Conservation (phyloP, 2,797 vertebrate genomes). For the Lophotriccus pileatus region DNA sequence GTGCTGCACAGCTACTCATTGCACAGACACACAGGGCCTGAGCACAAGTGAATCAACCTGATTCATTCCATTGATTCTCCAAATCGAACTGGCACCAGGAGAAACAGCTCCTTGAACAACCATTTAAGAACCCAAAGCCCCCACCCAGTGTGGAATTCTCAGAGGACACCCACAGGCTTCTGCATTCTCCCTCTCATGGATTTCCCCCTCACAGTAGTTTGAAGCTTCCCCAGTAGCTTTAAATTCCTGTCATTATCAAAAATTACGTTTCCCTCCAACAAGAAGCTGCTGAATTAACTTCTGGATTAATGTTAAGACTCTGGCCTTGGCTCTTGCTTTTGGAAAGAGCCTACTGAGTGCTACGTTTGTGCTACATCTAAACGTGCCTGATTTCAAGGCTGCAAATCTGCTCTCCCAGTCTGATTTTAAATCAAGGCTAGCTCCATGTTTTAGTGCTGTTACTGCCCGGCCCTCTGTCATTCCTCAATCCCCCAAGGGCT, state of each 20-base stretch:
- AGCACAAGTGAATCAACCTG: neutral
- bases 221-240: neutral
- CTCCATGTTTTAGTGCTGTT: neutral
- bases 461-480: neutral
- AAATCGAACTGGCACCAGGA: neutral
- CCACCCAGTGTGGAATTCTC: neutral
- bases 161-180: neutral
- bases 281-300: neutral
- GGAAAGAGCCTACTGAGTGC: neutral
- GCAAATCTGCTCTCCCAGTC: neutral
- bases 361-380: neutral
- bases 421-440: neutral
- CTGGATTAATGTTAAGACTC: neutral
- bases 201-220: neutral
- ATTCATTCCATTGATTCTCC: neutral
- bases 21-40: neutral
- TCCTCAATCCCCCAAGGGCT: neutral
- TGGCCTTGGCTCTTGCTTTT: neutral
- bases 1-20: neutral
- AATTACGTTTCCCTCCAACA: neutral
- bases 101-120: neutral
- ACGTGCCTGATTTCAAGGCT: neutral
- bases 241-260: neutral
- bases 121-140: neutral
- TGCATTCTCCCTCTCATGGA: neutral